Conservation (phyloP, 2,797 vertebrate species). For the Hemitrygon akajei region DNA sequence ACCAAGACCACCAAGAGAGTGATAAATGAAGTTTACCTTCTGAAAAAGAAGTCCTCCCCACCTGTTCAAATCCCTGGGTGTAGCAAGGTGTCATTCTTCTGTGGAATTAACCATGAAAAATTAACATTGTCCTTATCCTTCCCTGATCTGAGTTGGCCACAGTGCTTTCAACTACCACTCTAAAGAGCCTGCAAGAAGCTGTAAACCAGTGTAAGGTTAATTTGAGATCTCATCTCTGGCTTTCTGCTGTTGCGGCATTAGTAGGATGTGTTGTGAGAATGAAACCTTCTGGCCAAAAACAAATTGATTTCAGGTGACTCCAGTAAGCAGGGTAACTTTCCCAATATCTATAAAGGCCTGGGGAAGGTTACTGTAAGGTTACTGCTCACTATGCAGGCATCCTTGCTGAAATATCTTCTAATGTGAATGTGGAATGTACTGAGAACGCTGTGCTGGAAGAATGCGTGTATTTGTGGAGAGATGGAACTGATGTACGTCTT, state of each 20-base stretch:
- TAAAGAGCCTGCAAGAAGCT: not conserved
- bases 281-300: not conserved
- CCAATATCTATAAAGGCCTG: too few species aligned
- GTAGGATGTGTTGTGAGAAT: not conserved
- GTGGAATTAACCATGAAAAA: not conserved
- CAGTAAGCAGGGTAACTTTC: too few species aligned
- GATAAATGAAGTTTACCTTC: constrained; percentile 4
- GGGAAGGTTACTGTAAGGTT: too few species aligned
- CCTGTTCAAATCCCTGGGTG: not conserved
- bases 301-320: too few species aligned
- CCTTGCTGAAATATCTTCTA: not conserved
- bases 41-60: not conserved
- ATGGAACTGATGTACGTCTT: too few species aligned
- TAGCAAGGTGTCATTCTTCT: not conserved
- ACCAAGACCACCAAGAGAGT: constrained; percentile 22
- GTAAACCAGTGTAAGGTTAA: not conserved
- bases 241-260: not conserved
- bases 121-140: constrained; percentile 17
- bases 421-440: not conserved
- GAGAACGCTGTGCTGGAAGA: too few species aligned
- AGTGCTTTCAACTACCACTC: not conserved
- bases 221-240: not conserved
- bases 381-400: not conserved
- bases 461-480: too few species aligned
- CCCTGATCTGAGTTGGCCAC: not conserved